Evolutionary conservation across 2,113 vertebrate genomes (phyloP).

Genomic region (Indicator indicator): DNA sequence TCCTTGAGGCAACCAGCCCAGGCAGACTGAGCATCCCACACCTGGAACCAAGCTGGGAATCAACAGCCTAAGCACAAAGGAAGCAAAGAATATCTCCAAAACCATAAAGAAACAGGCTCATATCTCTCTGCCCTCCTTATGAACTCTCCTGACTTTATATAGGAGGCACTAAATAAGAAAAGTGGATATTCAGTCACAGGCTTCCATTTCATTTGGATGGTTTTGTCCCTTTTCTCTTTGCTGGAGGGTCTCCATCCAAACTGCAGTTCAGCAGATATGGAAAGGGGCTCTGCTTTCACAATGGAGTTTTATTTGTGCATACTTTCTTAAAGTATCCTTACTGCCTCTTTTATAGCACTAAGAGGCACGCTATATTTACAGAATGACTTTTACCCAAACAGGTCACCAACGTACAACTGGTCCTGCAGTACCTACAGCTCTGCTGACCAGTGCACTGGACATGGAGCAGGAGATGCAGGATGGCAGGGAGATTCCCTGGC

Average conservation of each 20-base stretch:
- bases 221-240: background rate
- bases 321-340: background rate
- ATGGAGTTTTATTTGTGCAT: background rate
- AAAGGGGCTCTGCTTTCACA: background rate
- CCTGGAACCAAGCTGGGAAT: background rate
- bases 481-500: background rate
- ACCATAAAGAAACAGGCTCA: rapidly evolving
- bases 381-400: background rate
- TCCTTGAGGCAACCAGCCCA: background rate
- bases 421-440: background rate
- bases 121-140: background rate
- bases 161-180: background rate
- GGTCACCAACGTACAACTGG: background rate
- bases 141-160: background rate
- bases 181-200: background rate
- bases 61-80: background rate
- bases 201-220: background rate
- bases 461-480: background rate
- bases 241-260: background rate
- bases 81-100: background rate
- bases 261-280: background rate
- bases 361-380: background rate
- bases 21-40: rapidly evolving
- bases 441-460: background rate
- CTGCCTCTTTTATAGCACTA: background rate